phyloP scores from a whole-genome alignment of 2,797 vertebrate species.

The Anguilla megastoma region DNA sequence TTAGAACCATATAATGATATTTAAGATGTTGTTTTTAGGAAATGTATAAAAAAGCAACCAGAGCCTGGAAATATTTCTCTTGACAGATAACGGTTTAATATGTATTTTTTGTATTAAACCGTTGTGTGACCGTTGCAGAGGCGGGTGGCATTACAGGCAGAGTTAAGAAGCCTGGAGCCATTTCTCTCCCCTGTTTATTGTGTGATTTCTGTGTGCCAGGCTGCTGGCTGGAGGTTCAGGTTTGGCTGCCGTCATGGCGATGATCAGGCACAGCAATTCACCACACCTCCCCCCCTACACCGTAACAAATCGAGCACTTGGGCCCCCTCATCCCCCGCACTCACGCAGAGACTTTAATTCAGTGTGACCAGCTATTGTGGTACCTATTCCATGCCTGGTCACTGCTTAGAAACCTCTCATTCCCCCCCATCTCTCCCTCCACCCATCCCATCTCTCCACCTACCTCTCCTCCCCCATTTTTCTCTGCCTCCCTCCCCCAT shows the following conservation, averaged over 20 bases:
- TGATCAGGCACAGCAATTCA: background rate
- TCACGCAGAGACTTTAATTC: constrained; percentile 56
- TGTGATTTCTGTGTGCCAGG: constrained; percentile 25
- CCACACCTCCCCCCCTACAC: constrained; percentile 41
- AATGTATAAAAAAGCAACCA: too few species aligned
- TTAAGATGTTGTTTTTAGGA: too few species aligned
- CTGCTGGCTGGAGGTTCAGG: constrained; percentile 40
- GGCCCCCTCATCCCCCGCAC: constrained; percentile 2
- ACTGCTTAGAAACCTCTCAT: constrained; percentile 44
- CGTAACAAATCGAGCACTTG: constrained; percentile 42
- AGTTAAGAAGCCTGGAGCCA: constrained; percentile 31
- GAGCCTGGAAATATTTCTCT: background rate
- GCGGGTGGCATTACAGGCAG: constrained; percentile 27
- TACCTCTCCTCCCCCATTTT: background rate
- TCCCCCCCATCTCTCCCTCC: constrained; percentile 37
- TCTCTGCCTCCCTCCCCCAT: background rate
- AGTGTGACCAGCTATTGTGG: constrained; percentile 57
- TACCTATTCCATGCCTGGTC: constrained; percentile 36
- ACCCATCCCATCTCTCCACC: background rate
- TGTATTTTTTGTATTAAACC: too few species aligned
- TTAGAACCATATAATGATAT: too few species aligned
- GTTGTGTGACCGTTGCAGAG: too few species aligned
- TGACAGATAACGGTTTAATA: background rate
- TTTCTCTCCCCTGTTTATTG: background rate
- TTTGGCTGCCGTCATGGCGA: constrained; percentile 30